A percentile compares a stretch with the other conserved stretches of the same genome.
Conservation (phyloP, 2,888 invertebrate species). For the Troides helena region DNA sequence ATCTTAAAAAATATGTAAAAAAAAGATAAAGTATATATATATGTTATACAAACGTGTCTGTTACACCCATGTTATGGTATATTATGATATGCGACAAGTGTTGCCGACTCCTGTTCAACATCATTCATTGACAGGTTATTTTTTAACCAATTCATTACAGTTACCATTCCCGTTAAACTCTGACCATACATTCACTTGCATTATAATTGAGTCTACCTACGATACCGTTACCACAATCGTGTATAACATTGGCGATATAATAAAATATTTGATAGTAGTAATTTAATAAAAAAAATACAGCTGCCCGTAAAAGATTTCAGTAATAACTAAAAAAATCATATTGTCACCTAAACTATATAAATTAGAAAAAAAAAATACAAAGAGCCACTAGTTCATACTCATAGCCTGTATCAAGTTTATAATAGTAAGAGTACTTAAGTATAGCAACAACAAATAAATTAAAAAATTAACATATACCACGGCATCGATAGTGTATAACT, state of each 20-base stretch:
- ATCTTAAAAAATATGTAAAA: no score
- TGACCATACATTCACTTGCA: background rate
- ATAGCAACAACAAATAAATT: background rate
- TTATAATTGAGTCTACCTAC: background rate
- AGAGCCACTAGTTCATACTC: background rate
- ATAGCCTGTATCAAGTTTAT: background rate
- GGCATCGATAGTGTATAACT: background rate
- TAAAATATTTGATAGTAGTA: background rate
- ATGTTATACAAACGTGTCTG: no score
- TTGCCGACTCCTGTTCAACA: background rate
- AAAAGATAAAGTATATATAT: no score
- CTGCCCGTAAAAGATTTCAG: background rate
- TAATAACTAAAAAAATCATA: background rate
- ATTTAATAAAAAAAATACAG: background rate
- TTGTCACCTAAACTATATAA: background rate
- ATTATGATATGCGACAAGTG: no score
- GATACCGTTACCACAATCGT: background rate
- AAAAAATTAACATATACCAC: background rate
- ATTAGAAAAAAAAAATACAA: background rate
- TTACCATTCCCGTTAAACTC: background rate
- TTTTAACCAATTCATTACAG: background rate
- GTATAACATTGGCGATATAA: conserved; percentile 14
- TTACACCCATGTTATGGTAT: no score
- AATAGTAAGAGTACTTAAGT: background rate
- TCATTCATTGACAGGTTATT: background rate